phyloP scores from a whole-genome alignment of 2,113 vertebrate genomes.

The Puntigrus tetrazona region DNA sequence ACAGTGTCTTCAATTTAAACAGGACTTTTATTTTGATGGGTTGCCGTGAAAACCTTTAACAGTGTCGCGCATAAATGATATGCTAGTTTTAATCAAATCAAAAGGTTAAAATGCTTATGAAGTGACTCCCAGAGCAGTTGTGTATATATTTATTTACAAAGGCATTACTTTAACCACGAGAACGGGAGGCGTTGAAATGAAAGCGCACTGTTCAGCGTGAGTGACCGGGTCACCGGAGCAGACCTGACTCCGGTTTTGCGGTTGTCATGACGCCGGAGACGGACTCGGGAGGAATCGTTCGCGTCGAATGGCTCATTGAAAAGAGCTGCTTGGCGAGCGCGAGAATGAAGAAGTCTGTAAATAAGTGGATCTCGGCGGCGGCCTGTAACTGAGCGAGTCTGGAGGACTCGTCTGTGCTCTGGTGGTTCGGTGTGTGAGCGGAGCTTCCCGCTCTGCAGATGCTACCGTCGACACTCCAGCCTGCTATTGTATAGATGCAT shows the following conservation, averaged over 20 bases:
- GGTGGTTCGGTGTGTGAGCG: slow-evolving; percentile 35
- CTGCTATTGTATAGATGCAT: slow-evolving; percentile 58
- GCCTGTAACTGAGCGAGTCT: slow-evolving; percentile 61
- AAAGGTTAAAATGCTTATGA: no score
- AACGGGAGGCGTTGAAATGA: no score
- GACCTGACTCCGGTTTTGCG: slow-evolving; percentile 49
- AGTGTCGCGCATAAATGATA: no score
- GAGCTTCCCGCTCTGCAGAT: slow-evolving; percentile 56
- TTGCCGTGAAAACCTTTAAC: no score
- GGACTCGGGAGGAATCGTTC: slow-evolving; percentile 52
- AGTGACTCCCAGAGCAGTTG: no score
- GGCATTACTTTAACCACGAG: no score
- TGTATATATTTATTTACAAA: no score
- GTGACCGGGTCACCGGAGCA: slow-evolving; percentile 42
- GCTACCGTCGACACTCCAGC: slow-evolving; percentile 67
- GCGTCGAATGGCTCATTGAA: slow-evolving; percentile 60
- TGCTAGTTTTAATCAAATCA: no score
- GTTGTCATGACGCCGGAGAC: slow-evolving; percentile 61
- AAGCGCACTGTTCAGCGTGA: neutral
- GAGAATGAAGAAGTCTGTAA: slow-evolving; percentile 44
- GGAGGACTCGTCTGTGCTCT: slow-evolving; percentile 42
- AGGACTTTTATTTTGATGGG: no score
- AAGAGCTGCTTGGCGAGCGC: slow-evolving; percentile 52
- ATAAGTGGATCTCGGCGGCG: slow-evolving; percentile 52
- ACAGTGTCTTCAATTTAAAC: no score